These are phyloP conservation scores for Asbolus verrucosus DNA, from an alignment of 1,140 invertebrate genomes.

Conservation along the genomic window DNA sequence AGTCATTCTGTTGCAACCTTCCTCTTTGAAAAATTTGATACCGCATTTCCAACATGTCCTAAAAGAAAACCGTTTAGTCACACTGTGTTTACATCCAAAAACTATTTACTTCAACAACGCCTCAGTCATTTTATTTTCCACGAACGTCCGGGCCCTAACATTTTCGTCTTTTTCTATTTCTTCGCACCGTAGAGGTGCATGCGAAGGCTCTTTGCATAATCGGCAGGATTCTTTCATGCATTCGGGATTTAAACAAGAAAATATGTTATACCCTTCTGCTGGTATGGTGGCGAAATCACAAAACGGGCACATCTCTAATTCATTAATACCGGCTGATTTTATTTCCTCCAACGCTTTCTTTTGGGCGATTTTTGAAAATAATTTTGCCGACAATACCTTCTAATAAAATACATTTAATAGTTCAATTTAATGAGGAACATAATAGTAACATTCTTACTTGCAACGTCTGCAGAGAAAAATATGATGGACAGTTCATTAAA, in stretches of 20 bases:
- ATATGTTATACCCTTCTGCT: conserved; percentile 71
- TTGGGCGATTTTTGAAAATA: conserved; percentile 50
- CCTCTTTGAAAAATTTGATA: conserved; percentile 72
- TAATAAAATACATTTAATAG: too few relatives aligned
- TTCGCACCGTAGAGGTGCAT: conserved; percentile 74
- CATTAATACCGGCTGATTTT: conserved; percentile 70
- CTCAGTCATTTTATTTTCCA: conserved; percentile 77
- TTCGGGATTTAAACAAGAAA: conserved; percentile 74
- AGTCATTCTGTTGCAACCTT: conserved; percentile 80
- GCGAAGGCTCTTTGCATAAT: conserved; percentile 73
- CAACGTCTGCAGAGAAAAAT: conserved; percentile 67
- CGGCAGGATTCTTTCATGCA: conserved; percentile 76
- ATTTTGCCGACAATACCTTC: conserved; percentile 64
- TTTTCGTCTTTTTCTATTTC: conserved; percentile 73
- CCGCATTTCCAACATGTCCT: conserved; percentile 73
- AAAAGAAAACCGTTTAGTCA: conserved; percentile 46
- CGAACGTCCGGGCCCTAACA: conserved; percentile 69
- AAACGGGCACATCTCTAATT: conserved; percentile 74
- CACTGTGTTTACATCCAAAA: neutral
- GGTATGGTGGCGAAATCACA: conserved; percentile 73
- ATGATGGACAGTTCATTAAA: conserved; percentile 65
- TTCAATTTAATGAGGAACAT: too few relatives aligned
- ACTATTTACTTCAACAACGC: conserved; percentile 69
- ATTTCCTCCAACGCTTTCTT: conserved; percentile 72
- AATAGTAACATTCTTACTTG: conserved; percentile 63